A percentile compares a stretch with the other conserved stretches of the same genome.
These are phyloP conservation scores for Python bivittatus DNA, from an alignment of 2,113 vertebrate species.

Conservation along the genomic window DNA sequence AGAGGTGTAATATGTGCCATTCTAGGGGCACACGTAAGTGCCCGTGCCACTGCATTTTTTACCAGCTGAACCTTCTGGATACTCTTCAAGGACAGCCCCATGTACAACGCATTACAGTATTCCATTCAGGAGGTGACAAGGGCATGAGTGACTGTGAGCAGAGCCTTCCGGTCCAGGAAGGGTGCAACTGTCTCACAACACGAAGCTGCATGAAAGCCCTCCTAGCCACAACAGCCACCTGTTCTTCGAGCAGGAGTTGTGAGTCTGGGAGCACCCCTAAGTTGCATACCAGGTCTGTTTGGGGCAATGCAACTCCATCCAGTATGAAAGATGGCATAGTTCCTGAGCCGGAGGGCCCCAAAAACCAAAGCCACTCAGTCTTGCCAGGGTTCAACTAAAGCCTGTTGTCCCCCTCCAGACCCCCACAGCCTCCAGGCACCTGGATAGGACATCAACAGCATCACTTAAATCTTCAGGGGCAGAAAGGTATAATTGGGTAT, in stretches of 20 bases:
- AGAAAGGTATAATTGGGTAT: not conserved
- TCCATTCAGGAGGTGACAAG: no score
- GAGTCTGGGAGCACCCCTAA: not conserved
- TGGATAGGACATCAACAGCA: not conserved
- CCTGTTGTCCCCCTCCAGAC: not conserved
- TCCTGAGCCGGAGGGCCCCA: not conserved
- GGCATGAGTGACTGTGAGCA: no score
- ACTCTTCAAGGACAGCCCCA: no score
- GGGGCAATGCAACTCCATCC: not conserved
- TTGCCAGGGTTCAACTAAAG: not conserved
- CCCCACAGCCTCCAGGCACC: not conserved
- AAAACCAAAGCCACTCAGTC: not conserved
- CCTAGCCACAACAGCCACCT: no score
- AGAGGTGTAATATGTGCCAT: no score
- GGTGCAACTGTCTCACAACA: no score
- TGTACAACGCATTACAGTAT: no score
- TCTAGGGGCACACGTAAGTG: no score
- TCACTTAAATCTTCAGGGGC: not conserved
- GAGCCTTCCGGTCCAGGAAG: no score
- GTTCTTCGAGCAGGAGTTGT: not conserved
- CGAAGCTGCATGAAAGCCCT: no score
- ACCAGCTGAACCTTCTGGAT: no score
- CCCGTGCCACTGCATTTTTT: no score
- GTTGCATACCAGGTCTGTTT: not conserved
- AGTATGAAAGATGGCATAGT: not conserved